Evolutionary conservation across 2,113 vertebrate genomes (phyloP).

Genomic region (Oostethus manadensis): DNA sequence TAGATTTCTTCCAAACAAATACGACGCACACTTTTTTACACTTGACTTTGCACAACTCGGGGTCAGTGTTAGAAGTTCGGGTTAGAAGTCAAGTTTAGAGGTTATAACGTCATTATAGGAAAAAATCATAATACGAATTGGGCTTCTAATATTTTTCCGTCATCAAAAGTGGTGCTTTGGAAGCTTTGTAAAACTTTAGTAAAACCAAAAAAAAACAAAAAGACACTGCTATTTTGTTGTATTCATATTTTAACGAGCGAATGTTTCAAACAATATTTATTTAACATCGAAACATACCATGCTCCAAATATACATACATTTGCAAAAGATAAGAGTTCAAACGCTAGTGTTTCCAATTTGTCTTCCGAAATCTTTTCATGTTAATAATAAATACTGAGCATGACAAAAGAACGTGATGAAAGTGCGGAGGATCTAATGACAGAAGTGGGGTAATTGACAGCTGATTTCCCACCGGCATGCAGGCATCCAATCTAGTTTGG

Average conservation of each 20-base stretch:
- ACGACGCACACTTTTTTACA: too few species aligned
- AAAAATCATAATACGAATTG: too few species aligned
- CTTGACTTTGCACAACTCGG: too few species aligned
- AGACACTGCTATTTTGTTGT: background rate
- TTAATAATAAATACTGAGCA: constrained; percentile 7
- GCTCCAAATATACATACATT: background rate
- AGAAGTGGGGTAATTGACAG: constrained; percentile 38
- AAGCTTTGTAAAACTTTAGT: background rate
- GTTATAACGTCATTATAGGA: too few species aligned
- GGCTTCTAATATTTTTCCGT: too few species aligned
- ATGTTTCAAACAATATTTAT: background rate
- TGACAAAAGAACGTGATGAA: background rate
- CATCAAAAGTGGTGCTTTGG: too few species aligned
- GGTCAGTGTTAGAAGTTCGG: too few species aligned
- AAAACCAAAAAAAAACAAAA: background rate
- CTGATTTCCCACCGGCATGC: constrained; percentile 39
- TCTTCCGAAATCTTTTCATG: constrained; percentile 3
- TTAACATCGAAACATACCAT: background rate
- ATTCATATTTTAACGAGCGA: background rate
- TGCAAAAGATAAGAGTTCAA: background rate
- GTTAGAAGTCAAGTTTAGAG: too few species aligned
- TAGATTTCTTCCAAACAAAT: too few species aligned
- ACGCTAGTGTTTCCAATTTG: background rate
- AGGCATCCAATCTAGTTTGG: constrained; percentile 44
- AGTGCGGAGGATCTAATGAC: constrained; percentile 14